These are phyloP conservation scores for Brenthis daphne DNA, from an alignment of 2,888 invertebrate species.

Conservation along the genomic window DNA sequence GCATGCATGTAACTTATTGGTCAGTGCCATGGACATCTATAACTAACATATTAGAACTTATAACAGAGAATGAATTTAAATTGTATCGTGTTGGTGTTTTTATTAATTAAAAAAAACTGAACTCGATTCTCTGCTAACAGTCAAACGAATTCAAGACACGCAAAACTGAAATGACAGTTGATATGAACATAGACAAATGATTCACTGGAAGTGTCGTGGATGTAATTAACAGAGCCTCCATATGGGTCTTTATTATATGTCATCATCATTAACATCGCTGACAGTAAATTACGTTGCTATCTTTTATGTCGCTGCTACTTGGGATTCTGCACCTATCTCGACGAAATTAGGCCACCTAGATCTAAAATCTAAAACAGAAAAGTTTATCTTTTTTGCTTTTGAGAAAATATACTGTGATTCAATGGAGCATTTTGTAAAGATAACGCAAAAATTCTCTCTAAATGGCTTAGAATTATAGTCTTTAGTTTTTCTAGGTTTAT, in stretches of 20 bases:
- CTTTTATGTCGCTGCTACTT: constrained; percentile 13
- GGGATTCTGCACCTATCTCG: constrained; percentile 8
- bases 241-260: constrained; percentile 25
- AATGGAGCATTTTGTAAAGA: no score
- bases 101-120: no score
- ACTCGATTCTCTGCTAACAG: no score
- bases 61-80: no score
- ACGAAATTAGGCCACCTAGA: constrained; percentile 20
- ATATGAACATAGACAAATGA: constrained; percentile 25
- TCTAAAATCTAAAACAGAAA: constrained; percentile 13
- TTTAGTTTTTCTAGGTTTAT: no score
- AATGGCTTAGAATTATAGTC: no score
- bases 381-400: constrained; percentile 6
- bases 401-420: background rate
- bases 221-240: constrained; percentile 31
- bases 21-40: no score
- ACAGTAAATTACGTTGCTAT: constrained; percentile 21
- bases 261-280: constrained; percentile 30
- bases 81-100: no score
- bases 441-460: no score
- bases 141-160: background rate
- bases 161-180: constrained; percentile 5
- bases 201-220: constrained; percentile 30
- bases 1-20: no score
- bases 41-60: no score